Percentiles rank a stretch among this genome's conserved stretches.
These are phyloP conservation scores for Hoplodrina blanda DNA, from an alignment of 2,888 invertebrate genomes.

Conservation along the genomic window DNA sequence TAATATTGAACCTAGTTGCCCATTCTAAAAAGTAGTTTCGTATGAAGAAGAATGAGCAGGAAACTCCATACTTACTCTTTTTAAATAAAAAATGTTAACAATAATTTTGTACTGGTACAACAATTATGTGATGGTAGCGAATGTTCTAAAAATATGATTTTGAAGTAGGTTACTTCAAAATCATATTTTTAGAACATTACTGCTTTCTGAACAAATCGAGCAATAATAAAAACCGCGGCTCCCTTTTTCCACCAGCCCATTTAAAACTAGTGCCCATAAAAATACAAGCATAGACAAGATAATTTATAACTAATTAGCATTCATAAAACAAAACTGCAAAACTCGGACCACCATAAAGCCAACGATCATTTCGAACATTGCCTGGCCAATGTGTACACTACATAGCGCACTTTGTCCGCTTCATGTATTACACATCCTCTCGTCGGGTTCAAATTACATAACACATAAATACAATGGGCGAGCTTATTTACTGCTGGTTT, in stretches of 20 bases:
- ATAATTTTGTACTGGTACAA: too few relatives aligned
- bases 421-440: conserved; percentile 68
- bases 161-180: too few relatives aligned
- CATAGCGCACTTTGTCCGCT: conserved; percentile 42
- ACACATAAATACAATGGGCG: conserved; percentile 81
- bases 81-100: too few relatives aligned
- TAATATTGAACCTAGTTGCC: too few relatives aligned
- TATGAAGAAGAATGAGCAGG: too few relatives aligned
- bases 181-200: too few relatives aligned
- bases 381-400: conserved; percentile 43
- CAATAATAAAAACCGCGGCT: neutral
- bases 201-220: neutral
- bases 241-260: neutral
- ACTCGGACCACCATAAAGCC: conserved; percentile 33
- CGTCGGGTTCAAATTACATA: conserved; percentile 78
- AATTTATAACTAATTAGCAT: conserved; percentile 54
- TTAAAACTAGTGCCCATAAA: conserved; percentile 19
- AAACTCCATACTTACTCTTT: too few relatives aligned
- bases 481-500: conserved; percentile 79
- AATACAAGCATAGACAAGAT: conserved; percentile 17
- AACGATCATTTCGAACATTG: conserved; percentile 54
- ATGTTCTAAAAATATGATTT: too few relatives aligned
- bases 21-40: too few relatives aligned
- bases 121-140: too few relatives aligned
- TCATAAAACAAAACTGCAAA: conserved; percentile 41